phyloP scores from a whole-genome alignment of 2,113 vertebrate genomes.

The Puffinus mauretanicus region DNA sequence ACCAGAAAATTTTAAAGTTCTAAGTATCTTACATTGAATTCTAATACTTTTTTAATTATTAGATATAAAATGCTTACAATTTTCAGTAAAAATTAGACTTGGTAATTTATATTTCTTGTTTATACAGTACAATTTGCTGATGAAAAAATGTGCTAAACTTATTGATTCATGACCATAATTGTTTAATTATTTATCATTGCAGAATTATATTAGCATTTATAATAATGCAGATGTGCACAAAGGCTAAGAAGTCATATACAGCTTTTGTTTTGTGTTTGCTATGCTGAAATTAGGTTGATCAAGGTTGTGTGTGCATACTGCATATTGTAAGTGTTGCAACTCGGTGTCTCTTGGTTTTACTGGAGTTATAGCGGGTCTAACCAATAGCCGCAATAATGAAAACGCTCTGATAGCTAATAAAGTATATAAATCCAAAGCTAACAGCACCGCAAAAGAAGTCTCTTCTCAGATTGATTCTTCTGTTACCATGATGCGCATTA shows the following conservation, averaged over 20 bases:
- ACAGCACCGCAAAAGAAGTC: not conserved
- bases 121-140: constrained; percentile 99
- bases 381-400: not conserved
- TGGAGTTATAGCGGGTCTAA: not conserved
- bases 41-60: constrained; percentile 90
- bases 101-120: constrained; percentile 99
- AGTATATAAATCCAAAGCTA: constrained; percentile 50
- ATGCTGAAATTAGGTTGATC: constrained; percentile 72
- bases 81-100: constrained; percentile 96
- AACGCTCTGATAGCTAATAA: not conserved
- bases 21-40: constrained; percentile 75
- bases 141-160: constrained; percentile 99
- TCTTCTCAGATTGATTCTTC: not conserved
- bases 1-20: constrained; percentile 75
- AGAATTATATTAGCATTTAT: constrained; percentile 99
- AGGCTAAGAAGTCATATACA: constrained; percentile 86
- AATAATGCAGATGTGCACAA: constrained; percentile 90
- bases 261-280: constrained; percentile 86
- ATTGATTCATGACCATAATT: constrained; percentile 99
- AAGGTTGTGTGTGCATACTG: constrained; percentile 41
- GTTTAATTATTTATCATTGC: constrained; percentile 99
- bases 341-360: not conserved
- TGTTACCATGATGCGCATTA: constrained; percentile 4
- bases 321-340: constrained; percentile 40
- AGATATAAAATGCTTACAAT: constrained; percentile 92